phyloP scores from a whole-genome alignment of 2,113 vertebrate species.

The Geococcyx californianus region DNA sequence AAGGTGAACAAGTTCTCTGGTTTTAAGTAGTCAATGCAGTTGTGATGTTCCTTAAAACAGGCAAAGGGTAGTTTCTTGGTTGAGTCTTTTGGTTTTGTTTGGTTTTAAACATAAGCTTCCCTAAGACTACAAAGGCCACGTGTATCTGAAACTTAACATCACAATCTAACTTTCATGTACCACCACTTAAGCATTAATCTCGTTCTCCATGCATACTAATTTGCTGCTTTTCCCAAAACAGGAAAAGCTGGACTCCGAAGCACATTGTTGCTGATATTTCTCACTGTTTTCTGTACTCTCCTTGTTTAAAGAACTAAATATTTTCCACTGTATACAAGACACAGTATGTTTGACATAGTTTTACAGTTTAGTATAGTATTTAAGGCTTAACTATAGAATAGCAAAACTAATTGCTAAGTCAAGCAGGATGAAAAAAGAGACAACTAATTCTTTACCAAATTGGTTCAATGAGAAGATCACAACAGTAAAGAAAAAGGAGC shows the following conservation, averaged over 20 bases:
- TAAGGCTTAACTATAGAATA: no score
- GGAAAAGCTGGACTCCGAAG: neutral
- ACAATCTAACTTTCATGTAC: no score
- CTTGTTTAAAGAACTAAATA: no score
- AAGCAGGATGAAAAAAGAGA: neutral
- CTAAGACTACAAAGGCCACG: neutral
- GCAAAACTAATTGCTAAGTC: neutral
- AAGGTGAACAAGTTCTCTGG: slow-evolving; percentile 72
- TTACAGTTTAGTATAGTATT: no score
- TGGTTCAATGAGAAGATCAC: neutral
- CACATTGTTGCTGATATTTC: neutral
- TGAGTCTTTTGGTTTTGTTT: neutral
- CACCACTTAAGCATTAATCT: neutral
- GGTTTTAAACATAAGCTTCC: neutral
- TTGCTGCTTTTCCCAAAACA: neutral
- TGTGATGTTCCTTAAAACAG: slow-evolving; percentile 69
- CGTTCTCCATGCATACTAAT: neutral
- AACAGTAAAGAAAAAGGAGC: neutral
- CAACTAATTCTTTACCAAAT: neutral
- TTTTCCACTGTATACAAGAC: no score
- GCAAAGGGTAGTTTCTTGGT: slow-evolving; percentile 28
- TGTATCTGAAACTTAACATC: neutral
- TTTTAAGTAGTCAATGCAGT: slow-evolving; percentile 55
- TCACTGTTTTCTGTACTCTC: neutral
- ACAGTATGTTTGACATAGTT: no score